phyloP scores from a whole-genome alignment of 2,113 vertebrate genomes.

The Actenoides hombroni region DNA sequence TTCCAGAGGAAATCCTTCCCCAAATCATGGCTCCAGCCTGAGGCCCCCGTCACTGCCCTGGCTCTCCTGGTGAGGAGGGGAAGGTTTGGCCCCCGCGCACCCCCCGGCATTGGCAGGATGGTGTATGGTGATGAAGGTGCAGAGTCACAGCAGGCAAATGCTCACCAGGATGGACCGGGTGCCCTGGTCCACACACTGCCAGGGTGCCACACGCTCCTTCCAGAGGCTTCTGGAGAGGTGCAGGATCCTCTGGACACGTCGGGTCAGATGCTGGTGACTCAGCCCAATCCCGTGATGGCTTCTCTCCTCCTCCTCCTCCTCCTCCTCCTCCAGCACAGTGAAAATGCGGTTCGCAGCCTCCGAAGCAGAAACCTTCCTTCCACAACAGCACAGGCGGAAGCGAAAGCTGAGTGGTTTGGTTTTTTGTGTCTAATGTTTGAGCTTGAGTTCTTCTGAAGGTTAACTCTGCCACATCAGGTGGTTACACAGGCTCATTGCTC shows the following conservation, averaged over 20 bases:
- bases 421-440: background rate
- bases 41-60: background rate
- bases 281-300: background rate
- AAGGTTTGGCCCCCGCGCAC: background rate
- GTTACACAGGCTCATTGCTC: background rate
- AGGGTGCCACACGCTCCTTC: fast-evolving
- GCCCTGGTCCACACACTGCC: fast-evolving
- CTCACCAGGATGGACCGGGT: fast-evolving
- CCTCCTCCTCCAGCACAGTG: background rate
- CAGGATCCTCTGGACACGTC: fast-evolving
- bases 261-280: constrained; percentile 19
- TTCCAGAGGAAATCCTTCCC: background rate
- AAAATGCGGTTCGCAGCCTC: background rate
- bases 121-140: background rate
- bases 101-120: background rate
- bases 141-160: fast-evolving
- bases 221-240: constrained; percentile 17
- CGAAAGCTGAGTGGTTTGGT: background rate
- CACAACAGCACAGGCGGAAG: background rate
- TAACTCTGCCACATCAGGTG: background rate
- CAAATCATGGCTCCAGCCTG: background rate
- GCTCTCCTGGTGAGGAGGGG: background rate
- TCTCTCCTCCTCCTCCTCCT: background rate
- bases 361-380: background rate
- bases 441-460: background rate